Evolutionary conservation across 2,888 invertebrate species (phyloP), one percentile per base, ranked within the genome.

Genomic region (Erebia ligea): DNA sequence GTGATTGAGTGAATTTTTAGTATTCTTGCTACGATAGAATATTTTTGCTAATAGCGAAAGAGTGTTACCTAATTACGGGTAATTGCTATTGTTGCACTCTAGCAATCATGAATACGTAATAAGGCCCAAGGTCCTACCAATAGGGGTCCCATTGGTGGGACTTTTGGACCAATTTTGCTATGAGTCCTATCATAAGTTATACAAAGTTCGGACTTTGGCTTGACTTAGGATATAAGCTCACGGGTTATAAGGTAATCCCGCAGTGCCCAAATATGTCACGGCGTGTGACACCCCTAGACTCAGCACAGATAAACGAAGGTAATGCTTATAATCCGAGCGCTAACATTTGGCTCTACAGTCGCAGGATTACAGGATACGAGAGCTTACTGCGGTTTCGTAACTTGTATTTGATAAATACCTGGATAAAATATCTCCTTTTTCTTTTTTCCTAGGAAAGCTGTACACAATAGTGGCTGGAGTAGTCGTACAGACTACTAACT

Each of bases 261-360:
- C 17, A 68, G 50, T 65, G 48, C 25, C 63, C 40, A 34, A 67
- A 67, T 40, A 54, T 59, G 68, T 70, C 62, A 52, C 56, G 45
- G 59, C 67, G 40, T 61, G 57, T 63, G 68, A 54, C 69, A 64
- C 59, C 59, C 59, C 59, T 56, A 52, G 62, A 67, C 70, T 52
- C 34, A 19, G 61, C 52, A 13, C 57, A 65, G 73, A 64, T 71
- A 69, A 69, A 73, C 71, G 71, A 71, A 70, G 68, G 72, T 76
- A 76, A 77, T 75, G 50, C 75, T 69, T 71, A 64, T 77, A 76
- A 78, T 76, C 76, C 73, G 61, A 48, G 68, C 71, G 74, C 61
- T 73, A 76, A 77, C 73, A 70, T 72, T 72, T 68, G 17, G 34
- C 69, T 70, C 73, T 76, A 75, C 75, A 72, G 59, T 58, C 70